Evolutionary conservation across 2,888 invertebrate genomes (phyloP).

Genomic region (Nysson spinosus): DNA sequence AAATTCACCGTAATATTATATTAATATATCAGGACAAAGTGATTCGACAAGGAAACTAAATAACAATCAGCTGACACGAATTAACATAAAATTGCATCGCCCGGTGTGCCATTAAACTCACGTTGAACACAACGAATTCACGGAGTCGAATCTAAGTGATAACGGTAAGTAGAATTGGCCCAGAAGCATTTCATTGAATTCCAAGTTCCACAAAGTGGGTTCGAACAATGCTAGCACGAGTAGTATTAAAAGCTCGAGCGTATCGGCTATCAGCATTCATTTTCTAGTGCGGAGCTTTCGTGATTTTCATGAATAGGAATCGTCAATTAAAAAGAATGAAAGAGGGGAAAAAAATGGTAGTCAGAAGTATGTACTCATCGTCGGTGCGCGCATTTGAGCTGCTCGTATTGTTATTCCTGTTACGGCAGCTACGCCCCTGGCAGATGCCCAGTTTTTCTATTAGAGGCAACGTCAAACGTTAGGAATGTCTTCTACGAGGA

Average conservation of each 20-base stretch:
- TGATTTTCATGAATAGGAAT: constrained; percentile 3
- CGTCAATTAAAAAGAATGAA: constrained; percentile 14
- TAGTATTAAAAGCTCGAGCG: background rate
- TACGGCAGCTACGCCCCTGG: constrained; percentile 43
- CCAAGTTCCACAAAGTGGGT: too few species aligned
- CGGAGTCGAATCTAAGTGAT: too few species aligned
- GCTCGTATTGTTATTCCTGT: constrained; percentile 45
- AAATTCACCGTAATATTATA: too few species aligned
- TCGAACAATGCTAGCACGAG: too few species aligned
- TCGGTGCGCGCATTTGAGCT: constrained; percentile 13
- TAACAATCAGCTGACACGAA: too few species aligned
- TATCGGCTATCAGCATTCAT: background rate
- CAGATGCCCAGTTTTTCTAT: constrained; percentile 58
- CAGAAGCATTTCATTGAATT: too few species aligned
- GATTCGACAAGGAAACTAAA: too few species aligned
- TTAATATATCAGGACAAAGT: too few species aligned
- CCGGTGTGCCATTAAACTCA: too few species aligned
- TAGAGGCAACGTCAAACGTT: constrained; percentile 49
- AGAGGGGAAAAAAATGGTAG: constrained; percentile 4
- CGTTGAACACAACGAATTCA: too few species aligned
- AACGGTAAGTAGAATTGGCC: too few species aligned
- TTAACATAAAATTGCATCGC: too few species aligned
- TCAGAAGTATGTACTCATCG: constrained; percentile 10
- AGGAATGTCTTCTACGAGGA: constrained; percentile 44
- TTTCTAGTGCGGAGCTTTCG: background rate